Base-by-base conservation (phyloP, 2,888 invertebrate species). In the Macrophya alboannulata region DNA sequence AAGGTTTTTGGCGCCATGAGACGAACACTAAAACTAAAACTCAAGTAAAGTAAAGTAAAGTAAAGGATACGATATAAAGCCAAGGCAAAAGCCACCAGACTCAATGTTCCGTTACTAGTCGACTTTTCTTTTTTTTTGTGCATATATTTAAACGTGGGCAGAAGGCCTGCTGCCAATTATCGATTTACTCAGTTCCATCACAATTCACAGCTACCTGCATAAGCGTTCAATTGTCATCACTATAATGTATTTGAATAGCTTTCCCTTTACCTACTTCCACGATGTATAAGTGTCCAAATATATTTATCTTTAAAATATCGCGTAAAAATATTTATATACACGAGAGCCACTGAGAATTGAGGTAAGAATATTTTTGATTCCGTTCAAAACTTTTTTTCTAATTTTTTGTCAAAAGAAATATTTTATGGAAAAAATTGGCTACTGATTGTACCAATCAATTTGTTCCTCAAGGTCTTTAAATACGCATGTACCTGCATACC, bases 171-270 rank as follows among this genome's bases (percentile, higher is more conserved):
- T 79, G 79, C 55, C 79, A 79, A 79, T 79, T 79, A 79, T 79
- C 79, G 79, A 79, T 79, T 79, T 21, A 79, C 40, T 55, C 79
- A 12, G 43, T 37, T 71, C 40, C 40, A 25, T 76, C 25, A 48
- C 6, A 25, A 25, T 76, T 48, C 45, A 25, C 25, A 76, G 45
- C 45, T 79, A 59, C 55, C 55, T 79, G 79, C 79, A 79, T 79
- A 51, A 25, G 62, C 62, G 62, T 55, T 25, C 59, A 79, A 79
- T 59, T 59, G 37, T 79, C 79, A 59, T 79, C 51, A 9, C 51
- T 43, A 25, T 43, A 12, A 37, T 21, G 25, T 15, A 12, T 51
- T 48, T 37, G n/a, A 40, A 43, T 43, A 72, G 43, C n/a, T 72
- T 43, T 37, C 31, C 62, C 43, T 25, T 25, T 25, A 62, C 25